phyloP scores from a whole-genome alignment of 2,888 invertebrate genomes.

The Ptychoptera albimana region DNA sequence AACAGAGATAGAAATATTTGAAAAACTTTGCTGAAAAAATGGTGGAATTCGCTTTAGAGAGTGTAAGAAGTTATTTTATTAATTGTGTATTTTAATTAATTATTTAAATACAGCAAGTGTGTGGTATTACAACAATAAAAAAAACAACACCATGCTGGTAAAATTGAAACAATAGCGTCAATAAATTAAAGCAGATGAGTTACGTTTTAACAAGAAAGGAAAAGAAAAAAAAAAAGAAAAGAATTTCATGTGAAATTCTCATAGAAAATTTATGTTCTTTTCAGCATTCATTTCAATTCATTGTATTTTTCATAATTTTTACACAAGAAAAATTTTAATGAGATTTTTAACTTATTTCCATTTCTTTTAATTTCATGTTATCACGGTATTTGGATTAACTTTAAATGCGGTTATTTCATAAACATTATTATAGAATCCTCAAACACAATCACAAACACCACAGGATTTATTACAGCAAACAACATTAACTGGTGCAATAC shows the following conservation, averaged over 20 bases:
- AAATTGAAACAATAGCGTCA: too few relatives aligned
- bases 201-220: too few relatives aligned
- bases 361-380: too few relatives aligned
- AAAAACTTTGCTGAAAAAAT: conserved; percentile 10
- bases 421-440: conserved; percentile 10
- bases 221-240: too few relatives aligned
- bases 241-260: too few relatives aligned
- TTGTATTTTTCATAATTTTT: not conserved
- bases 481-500: conserved; percentile 13
- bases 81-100: not conserved
- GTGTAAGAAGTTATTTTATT: conserved; percentile 16
- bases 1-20: not conserved
- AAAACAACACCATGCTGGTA: too few relatives aligned
- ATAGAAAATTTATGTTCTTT: too few relatives aligned
- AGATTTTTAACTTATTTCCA: not conserved
- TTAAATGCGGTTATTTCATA: too few relatives aligned
- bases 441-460: conserved; percentile 15
- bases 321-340: not conserved
- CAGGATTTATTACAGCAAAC: conserved; percentile 16
- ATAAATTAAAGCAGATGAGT: too few relatives aligned
- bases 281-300: too few relatives aligned
- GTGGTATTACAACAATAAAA: too few relatives aligned
- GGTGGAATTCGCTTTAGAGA: conserved; percentile 25
- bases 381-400: too few relatives aligned
- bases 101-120: not conserved